Evolutionary conservation across 1,140 invertebrate genomes (phyloP).

Genomic region (Heterodera schachtii): DNA sequence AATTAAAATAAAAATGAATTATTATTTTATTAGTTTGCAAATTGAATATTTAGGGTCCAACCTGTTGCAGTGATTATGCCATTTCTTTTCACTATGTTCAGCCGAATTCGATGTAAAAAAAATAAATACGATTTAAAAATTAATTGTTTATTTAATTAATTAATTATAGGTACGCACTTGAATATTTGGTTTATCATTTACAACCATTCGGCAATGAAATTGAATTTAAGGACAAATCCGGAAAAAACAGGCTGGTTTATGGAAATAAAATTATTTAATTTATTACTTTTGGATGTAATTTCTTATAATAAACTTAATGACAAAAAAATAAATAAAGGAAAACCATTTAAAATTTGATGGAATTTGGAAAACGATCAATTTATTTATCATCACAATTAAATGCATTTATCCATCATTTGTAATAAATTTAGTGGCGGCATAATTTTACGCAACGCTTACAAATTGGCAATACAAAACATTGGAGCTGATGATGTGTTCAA

Average conservation of each 20-base stretch:
- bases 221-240: conserved; percentile 1
- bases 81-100: conserved; percentile 93
- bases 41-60: conserved; percentile 73
- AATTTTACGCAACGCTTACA: conserved; percentile 40
- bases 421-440: neutral
- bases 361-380: no score
- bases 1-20: no score
- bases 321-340: no score
- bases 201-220: conserved; percentile 77
- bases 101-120: conserved; percentile 74
- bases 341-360: no score
- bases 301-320: no score
- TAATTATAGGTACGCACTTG: conserved; percentile 84
- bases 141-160: no score
- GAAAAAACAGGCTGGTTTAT: neutral
- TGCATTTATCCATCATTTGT: no score
- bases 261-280: conserved; percentile 26
- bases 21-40: conserved; percentile 1
- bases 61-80: conserved; percentile 93
- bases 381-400: neutral
- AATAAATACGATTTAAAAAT: no score
- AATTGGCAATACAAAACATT: conserved; percentile 45
- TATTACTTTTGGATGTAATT: no score
- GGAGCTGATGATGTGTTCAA: conserved; percentile 50
- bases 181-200: conserved; percentile 93